phyloP scores from a whole-genome alignment of 2,113 vertebrate species.

The Synodontis membranacea region DNA sequence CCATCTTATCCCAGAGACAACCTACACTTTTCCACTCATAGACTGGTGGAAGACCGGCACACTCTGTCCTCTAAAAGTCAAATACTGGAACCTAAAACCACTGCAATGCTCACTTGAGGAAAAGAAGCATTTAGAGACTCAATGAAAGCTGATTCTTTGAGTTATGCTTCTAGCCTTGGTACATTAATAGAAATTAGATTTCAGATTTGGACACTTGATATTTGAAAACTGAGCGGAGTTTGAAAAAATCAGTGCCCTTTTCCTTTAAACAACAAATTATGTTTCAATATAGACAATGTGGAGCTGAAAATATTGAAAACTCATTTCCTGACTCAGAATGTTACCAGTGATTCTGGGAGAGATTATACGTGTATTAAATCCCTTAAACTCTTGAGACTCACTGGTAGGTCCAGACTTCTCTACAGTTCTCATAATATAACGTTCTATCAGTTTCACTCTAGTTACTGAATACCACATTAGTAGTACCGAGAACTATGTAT shows the following conservation, averaged over 20 bases:
- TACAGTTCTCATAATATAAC: background rate
- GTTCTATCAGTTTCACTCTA: background rate
- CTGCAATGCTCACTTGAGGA: conserved; percentile 50
- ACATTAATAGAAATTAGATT: conserved; percentile 55
- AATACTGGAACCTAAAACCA: conserved; percentile 37
- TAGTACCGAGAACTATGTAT: conserved; percentile 37
- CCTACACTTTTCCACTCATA: conserved; percentile 36
- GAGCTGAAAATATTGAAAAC: background rate
- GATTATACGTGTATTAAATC: conserved; percentile 27
- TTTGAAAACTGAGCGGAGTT: background rate
- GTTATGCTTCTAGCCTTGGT: conserved; percentile 53
- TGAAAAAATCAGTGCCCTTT: conserved; percentile 11
- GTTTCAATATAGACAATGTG: background rate
- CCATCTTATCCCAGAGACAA: conserved; percentile 30
- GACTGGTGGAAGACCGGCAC: conserved; percentile 25
- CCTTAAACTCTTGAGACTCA: background rate
- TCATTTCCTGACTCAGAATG: background rate
- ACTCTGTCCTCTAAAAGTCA: conserved; percentile 54
- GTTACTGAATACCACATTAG: background rate
- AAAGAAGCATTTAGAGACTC: conserved; percentile 45
- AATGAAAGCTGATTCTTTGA: conserved; percentile 59
- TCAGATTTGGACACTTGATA: conserved; percentile 28
- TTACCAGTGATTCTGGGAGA: conserved; percentile 18
- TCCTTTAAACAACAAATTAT: conserved; percentile 1
- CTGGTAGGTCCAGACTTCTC: background rate